Percentiles rank a stretch among this genome's conserved stretches.
phyloP scores from a whole-genome alignment of 2,888 invertebrate genomes.

The Geophilus truncorum region DNA sequence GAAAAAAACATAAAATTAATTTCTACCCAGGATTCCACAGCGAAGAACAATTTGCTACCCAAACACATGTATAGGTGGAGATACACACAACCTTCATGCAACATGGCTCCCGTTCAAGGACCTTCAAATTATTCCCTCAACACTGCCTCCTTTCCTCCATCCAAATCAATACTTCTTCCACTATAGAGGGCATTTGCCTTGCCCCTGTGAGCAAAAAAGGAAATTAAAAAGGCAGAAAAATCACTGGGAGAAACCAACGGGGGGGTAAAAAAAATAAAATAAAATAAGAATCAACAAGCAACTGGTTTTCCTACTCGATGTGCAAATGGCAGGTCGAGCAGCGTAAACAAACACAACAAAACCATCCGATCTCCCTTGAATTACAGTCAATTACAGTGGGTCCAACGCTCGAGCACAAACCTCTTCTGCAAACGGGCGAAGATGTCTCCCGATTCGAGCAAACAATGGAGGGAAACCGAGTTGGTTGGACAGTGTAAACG shows the following conservation, averaged over 20 bases:
- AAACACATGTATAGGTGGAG: conserved; percentile 6
- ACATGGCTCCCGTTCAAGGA: conserved; percentile 27
- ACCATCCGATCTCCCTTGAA: background rate
- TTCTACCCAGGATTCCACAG: background rate
- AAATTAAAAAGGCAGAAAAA: background rate
- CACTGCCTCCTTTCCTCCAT: background rate
- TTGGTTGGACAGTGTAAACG: background rate
- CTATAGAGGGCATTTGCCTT: background rate
- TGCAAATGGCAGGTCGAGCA: background rate
- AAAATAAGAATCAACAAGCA: background rate
- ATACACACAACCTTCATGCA: background rate
- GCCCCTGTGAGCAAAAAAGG: background rate
- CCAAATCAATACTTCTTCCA: background rate
- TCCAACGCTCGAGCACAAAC: background rate
- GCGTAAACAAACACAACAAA: background rate
- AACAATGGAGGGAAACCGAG: background rate
- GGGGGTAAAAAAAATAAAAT: background rate
- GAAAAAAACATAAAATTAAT: background rate
- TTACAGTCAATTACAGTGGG: background rate
- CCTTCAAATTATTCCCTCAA: background rate
- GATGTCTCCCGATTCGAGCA: background rate
- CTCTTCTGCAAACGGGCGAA: background rate
- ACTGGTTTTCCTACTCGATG: background rate
- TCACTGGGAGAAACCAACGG: too few relatives aligned
- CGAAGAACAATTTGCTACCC: background rate